These are phyloP conservation scores for Tarsius wallacei DNA, from an alignment of 2,797 vertebrate genomes.

Conservation along the genomic window DNA sequence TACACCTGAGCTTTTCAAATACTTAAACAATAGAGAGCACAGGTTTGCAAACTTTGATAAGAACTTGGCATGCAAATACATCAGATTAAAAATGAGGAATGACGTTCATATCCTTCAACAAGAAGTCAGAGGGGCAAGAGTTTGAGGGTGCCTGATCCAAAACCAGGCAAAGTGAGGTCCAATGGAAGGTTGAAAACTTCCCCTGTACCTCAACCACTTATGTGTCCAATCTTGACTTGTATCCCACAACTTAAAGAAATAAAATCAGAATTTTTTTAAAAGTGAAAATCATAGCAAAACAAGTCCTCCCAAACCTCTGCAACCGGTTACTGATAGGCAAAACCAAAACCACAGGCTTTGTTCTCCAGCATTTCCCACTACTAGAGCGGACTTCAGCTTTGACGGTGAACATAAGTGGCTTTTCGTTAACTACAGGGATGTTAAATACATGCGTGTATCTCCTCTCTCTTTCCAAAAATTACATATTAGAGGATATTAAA, in stretches of 20 bases:
- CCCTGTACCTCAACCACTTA: too few relatives aligned
- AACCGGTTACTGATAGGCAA: not conserved
- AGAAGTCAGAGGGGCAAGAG: not conserved
- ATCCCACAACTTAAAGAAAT: too few relatives aligned
- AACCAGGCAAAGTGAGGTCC: too few relatives aligned
- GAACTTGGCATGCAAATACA: not conserved
- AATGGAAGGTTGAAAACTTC: too few relatives aligned
- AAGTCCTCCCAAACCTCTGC: too few relatives aligned
- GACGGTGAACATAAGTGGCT: not conserved
- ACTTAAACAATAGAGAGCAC: not conserved
- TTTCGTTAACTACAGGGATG: not conserved
- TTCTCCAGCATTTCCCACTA: not conserved
- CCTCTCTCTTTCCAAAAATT: not conserved
- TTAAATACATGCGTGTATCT: not conserved
- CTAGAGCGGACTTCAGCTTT: not conserved
- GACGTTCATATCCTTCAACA: not conserved
- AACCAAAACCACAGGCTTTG: not conserved
- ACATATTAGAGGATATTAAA: not conserved
- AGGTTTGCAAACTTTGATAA: not conserved
- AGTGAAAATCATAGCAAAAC: not conserved
- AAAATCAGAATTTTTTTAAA: not conserved
- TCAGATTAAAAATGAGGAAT: not conserved
- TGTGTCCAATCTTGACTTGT: too few relatives aligned
- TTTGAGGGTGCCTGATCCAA: too few relatives aligned
- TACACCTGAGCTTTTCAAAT: not conserved